These are phyloP conservation scores for Scophthalmus maximus DNA, from an alignment of 2,113 vertebrate species.

Conservation along the genomic window DNA sequence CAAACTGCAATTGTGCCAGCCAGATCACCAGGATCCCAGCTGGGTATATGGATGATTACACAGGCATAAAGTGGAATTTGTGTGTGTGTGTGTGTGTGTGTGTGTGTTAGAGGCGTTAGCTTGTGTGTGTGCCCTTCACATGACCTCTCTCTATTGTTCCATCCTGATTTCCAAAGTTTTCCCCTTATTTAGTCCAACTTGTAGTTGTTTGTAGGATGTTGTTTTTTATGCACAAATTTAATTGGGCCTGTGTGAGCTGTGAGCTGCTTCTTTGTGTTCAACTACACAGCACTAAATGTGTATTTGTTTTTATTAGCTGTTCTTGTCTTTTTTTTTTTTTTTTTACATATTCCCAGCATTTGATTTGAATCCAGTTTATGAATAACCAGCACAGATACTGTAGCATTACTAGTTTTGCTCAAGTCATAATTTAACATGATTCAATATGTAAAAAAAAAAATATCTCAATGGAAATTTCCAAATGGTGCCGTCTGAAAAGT, in stretches of 20 bases:
- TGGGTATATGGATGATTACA: conserved; percentile 35
- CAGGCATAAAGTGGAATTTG: not conserved
- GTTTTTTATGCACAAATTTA: too few relatives aligned
- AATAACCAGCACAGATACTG: conserved; percentile 21
- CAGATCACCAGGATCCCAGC: conserved; percentile 24
- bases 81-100: not conserved
- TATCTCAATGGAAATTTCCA: conserved; percentile 38
- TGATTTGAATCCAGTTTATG: conserved; percentile 34
- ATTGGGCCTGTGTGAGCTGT: not conserved
- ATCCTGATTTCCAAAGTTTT: not conserved
- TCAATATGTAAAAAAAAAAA: too few relatives aligned
- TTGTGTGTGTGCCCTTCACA: conserved; percentile 20
- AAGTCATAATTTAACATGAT: conserved; percentile 35
- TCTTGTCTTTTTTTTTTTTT: not conserved
- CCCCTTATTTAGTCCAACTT: not conserved
- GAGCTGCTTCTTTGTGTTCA: not conserved
- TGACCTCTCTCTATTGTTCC: conserved; percentile 7
- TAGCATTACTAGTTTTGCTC: conserved; percentile 15
- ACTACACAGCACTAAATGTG: not conserved
- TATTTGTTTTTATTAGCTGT: not conserved
- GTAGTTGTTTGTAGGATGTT: too few relatives aligned
- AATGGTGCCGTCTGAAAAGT: conserved; percentile 20
- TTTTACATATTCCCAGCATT: conserved; percentile 13
- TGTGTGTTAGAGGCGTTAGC: conserved; percentile 17
- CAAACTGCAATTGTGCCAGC: conserved; percentile 31